Percentiles rank a stretch among this genome's conserved stretches.
These are phyloP conservation scores for Gasteruption jaculator DNA, from an alignment of 2,888 invertebrate species.

Conservation along the genomic window DNA sequence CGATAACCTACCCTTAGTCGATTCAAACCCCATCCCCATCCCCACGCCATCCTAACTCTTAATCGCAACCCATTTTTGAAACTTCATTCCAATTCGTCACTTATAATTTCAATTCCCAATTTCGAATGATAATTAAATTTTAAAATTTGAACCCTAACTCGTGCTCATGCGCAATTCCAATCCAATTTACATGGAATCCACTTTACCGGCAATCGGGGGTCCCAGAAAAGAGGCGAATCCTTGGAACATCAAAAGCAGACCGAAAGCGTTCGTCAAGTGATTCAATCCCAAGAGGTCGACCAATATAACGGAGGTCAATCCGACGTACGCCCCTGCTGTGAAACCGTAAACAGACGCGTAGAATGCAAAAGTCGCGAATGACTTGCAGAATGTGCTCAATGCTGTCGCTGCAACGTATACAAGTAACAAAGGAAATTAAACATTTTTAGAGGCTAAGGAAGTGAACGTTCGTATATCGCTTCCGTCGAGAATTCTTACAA, in stretches of 20 bases:
- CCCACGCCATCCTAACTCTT: no score
- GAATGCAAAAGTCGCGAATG: slow-evolving; percentile 68
- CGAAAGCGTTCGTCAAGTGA: slow-evolving; percentile 92
- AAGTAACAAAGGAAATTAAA: slow-evolving; percentile 5
- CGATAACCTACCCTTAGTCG: no score
- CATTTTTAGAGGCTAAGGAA: slow-evolving; percentile 25
- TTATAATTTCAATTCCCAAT: background rate
- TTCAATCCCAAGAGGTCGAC: slow-evolving; percentile 93
- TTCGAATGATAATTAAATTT: background rate
- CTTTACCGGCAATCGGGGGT: slow-evolving; percentile 85
- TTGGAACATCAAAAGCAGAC: slow-evolving; percentile 86
- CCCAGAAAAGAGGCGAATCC: slow-evolving; percentile 90
- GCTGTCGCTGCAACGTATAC: slow-evolving; percentile 65
- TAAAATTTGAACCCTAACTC: slow-evolving; percentile 4
- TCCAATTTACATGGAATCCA: slow-evolving; percentile 10
- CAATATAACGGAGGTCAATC: slow-evolving; percentile 91
- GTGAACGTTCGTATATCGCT: background rate
- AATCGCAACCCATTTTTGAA: no score
- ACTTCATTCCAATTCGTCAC: background rate
- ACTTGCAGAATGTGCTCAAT: slow-evolving; percentile 70
- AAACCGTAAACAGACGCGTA: slow-evolving; percentile 83
- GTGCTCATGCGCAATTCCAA: no score
- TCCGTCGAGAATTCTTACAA: slow-evolving; percentile 60
- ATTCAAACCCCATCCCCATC: no score
- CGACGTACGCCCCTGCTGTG: slow-evolving; percentile 92